Evolutionary conservation across 2,113 vertebrate genomes (phyloP).

Genomic region (Grallaria varia): DNA sequence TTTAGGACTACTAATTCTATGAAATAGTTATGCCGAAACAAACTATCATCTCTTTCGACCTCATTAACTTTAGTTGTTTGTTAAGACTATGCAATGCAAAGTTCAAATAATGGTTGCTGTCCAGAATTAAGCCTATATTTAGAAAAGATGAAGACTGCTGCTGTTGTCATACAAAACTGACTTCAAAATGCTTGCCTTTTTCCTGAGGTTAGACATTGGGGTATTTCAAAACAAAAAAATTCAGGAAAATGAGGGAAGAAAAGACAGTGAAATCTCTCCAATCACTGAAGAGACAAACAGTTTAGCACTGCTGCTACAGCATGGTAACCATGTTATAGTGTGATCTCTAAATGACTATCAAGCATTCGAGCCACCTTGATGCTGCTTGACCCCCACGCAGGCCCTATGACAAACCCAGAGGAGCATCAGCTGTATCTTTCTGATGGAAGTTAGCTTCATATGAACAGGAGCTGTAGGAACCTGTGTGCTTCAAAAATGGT

Average conservation of each 20-base stretch:
- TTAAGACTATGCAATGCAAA: not conserved
- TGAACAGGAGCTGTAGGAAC: not conserved
- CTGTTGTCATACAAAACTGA: not conserved
- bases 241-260: not conserved
- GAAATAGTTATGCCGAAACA: conserved; percentile 33
- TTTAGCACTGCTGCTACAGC: not conserved
- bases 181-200: not conserved
- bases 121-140: not conserved
- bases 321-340: accelerated
- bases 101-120: conserved; percentile 20
- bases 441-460: not conserved
- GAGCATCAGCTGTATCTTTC: not conserved
- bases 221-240: not conserved
- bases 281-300: not conserved
- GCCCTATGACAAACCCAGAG: accelerated
- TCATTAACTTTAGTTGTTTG: not conserved
- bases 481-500: not conserved
- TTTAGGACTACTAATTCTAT: conserved; percentile 1
- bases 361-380: accelerated
- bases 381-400: no score
- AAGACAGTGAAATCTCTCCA: not conserved
- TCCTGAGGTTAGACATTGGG: not conserved
- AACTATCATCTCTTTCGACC: not conserved
- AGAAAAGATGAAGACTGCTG: not conserved
- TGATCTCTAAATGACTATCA: not conserved